Base-by-base conservation (phyloP, 1,140 invertebrate species). In the Lerema accius region DNA sequence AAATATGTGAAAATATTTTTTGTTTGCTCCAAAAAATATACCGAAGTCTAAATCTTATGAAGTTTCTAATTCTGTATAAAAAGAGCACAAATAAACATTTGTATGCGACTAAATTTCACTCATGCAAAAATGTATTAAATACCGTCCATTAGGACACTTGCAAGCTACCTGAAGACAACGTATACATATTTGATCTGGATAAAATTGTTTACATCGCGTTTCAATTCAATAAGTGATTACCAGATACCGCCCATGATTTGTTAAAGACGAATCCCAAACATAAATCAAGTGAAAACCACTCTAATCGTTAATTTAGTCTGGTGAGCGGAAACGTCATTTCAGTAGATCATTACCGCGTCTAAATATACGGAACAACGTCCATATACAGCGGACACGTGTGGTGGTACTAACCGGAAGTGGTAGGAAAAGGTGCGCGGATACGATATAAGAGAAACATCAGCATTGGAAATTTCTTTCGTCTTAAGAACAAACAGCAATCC, bases 261-360 rank as follows among this genome's bases (percentile, higher is more conserved):
- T 32, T 32, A 32, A 32, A 7, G 28, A 32, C 28, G 28, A 32
- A 32, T 32, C 7, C 28, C 28, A 32, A 32, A 32, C 28, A 32
- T 32, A 32, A 32, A 32, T 32, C 28, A 9, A 32, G 28, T 32
- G 28, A 32, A 32, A 32, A 32, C 28, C 28, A 32, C 55, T 48
- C 28, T 59, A 19, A 15, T 48, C 9, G 55, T 48, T 28, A 48
- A 46, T 48, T 11, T 45, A 46, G 53, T 48, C 28, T 37, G n/a
- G n/a, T n/a, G 55, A 59, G 16, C 43, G 55, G 55, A 59, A 59
- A 59, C 55, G 43, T 59, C 55, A 37, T 59, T 59, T 39, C 55
- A 59, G 42, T 48, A 59, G 55, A 59, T 59, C 55, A 59, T 59
- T 59, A 59, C 43, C 42, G 42, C 42, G 42, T 46, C 55, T 59